These are phyloP conservation scores for Cabera pusaria DNA, from an alignment of 2,888 invertebrate species.

Conservation along the genomic window DNA sequence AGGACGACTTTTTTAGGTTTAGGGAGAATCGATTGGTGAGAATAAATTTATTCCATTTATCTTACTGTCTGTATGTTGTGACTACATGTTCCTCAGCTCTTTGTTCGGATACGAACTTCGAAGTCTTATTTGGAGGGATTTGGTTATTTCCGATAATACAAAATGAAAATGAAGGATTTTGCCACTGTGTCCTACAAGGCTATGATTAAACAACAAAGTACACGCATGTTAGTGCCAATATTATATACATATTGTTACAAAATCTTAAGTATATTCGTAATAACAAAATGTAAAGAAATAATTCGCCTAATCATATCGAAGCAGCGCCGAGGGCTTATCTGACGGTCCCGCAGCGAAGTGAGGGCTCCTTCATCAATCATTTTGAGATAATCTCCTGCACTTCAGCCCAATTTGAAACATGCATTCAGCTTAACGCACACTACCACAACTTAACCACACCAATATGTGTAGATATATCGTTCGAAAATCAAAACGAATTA, in stretches of 20 bases:
- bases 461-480: slow-evolving; percentile 4
- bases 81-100: slow-evolving; percentile 43
- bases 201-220: too few relatives aligned
- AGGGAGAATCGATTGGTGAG: too few relatives aligned
- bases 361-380: slow-evolving; percentile 82
- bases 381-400: slow-evolving; percentile 86
- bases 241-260: too few relatives aligned
- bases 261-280: too few relatives aligned
- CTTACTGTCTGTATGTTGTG: slow-evolving; percentile 11
- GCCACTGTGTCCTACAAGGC: neutral
- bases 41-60: too few relatives aligned
- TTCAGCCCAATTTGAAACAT: slow-evolving; percentile 79
- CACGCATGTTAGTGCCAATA: too few relatives aligned
- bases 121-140: slow-evolving; percentile 20
- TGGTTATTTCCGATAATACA: slow-evolving; percentile 19
- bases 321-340: slow-evolving; percentile 18
- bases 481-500: slow-evolving; percentile 22
- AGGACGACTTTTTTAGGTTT: too few relatives aligned
- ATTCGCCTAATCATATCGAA: slow-evolving; percentile 11
- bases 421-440: slow-evolving; percentile 76
- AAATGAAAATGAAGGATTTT: slow-evolving; percentile 16
- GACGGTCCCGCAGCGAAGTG: slow-evolving; percentile 25
- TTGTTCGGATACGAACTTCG: slow-evolving; percentile 41
- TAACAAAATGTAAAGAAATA: slow-evolving; percentile 10
- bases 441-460: slow-evolving; percentile 29